phyloP scores from a whole-genome alignment of 2,888 invertebrate genomes.

The Diaperis boleti region DNA sequence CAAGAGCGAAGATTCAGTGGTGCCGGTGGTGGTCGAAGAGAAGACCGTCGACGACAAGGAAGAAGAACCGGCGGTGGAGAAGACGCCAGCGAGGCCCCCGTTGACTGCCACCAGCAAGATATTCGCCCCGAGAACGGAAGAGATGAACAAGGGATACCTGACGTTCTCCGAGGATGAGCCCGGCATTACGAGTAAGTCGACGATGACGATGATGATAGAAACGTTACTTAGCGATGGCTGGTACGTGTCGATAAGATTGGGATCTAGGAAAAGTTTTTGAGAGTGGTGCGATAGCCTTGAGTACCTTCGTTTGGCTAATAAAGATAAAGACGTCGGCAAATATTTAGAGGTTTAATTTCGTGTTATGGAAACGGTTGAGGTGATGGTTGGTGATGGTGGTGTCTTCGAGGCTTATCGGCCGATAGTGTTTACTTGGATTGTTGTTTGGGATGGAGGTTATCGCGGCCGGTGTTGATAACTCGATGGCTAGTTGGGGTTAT shows the following conservation, averaged over 20 bases:
- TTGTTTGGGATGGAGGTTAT: slow-evolving; percentile 5
- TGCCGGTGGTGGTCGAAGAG: slow-evolving; percentile 43
- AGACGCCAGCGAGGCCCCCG: slow-evolving; percentile 61
- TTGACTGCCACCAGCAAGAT: slow-evolving; percentile 80
- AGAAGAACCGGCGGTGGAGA: too few relatives aligned
- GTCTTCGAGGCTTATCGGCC: neutral
- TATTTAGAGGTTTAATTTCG: slow-evolving; percentile 18
- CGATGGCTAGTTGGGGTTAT: neutral
- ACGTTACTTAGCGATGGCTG: slow-evolving; percentile 1
- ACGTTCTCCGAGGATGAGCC: slow-evolving; percentile 87
- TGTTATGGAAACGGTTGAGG: too few relatives aligned
- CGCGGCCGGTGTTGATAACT: neutral
- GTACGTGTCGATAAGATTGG: neutral
- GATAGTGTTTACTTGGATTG: slow-evolving; percentile 1
- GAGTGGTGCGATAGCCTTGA: slow-evolving; percentile 5
- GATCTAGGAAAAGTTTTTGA: neutral
- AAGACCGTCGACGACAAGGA: slow-evolving; percentile 7
- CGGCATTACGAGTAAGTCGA: slow-evolving; percentile 85
- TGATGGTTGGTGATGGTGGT: neutral
- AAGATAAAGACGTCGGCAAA: slow-evolving; percentile 25
- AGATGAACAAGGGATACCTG: slow-evolving; percentile 94
- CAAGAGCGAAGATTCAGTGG: slow-evolving; percentile 25
- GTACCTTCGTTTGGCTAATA: slow-evolving; percentile 3
- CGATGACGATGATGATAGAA: neutral
- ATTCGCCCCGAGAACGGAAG: slow-evolving; percentile 86